phyloP scores from a whole-genome alignment of 1,140 invertebrate genomes.

The Aphidius ervi region DNA sequence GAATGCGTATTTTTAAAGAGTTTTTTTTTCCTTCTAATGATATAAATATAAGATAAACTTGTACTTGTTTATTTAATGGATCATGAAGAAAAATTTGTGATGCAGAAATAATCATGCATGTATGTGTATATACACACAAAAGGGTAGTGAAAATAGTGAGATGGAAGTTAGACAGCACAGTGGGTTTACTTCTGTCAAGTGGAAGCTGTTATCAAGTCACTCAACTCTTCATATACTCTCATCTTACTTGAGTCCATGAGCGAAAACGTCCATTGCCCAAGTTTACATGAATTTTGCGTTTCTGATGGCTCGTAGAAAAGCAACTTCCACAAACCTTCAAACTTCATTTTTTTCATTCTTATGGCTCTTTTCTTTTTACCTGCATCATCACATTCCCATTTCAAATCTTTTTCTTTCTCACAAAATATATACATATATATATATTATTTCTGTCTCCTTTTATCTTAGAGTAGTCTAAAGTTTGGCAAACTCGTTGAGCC shows the following conservation, averaged over 20 bases:
- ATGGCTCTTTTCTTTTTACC: not conserved
- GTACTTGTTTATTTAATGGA: too few species aligned
- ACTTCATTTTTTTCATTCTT: not conserved
- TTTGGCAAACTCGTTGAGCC: constrained; percentile 16
- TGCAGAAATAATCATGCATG: too few species aligned
- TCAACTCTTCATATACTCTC: constrained; percentile 22
- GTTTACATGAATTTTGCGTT: constrained; percentile 24
- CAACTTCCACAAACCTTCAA: too few species aligned
- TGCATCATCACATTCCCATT: not conserved
- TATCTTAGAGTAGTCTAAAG: not conserved
- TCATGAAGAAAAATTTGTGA: too few species aligned
- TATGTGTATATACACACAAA: not conserved
- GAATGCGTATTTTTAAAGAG: too few species aligned
- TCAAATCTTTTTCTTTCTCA: not conserved
- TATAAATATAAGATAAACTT: too few species aligned
- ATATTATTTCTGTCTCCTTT: too few species aligned
- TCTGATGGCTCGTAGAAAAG: not conserved
- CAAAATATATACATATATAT: not conserved
- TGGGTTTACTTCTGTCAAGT: constrained; percentile 34
- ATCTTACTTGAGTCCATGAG: not conserved
- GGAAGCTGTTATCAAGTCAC: constrained; percentile 37
- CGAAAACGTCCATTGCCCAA: constrained; percentile 8
- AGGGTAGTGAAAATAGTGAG: constrained; percentile 5
- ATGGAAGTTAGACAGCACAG: too few species aligned
- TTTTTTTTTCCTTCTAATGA: too few species aligned